These are phyloP conservation scores for Amiota communis DNA, from an alignment of 2,888 invertebrate genomes.

Conservation along the genomic window DNA sequence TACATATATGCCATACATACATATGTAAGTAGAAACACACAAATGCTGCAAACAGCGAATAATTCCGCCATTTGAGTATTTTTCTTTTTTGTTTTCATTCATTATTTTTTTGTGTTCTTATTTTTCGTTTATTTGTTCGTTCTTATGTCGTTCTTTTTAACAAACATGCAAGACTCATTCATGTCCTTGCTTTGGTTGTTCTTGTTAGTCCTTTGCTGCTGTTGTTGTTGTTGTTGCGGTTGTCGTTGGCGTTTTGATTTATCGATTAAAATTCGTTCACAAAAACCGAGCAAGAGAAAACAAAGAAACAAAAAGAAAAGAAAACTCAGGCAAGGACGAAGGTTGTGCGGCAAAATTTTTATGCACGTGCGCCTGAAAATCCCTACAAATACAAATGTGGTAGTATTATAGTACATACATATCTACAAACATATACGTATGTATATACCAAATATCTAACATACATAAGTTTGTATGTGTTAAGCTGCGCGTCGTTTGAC, in stretches of 20 bases:
- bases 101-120: constrained; percentile 31
- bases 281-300: constrained; percentile 6
- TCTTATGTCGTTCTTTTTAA: constrained; percentile 44
- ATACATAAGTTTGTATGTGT: not conserved
- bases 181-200: constrained; percentile 50
- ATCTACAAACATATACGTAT: not conserved
- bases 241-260: constrained; percentile 62
- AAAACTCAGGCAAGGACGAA: constrained; percentile 10
- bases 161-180: constrained; percentile 58
- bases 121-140: constrained; percentile 30
- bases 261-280: constrained; percentile 60
- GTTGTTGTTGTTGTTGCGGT: constrained; percentile 39
- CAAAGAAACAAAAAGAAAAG: not conserved
- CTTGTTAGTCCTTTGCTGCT: constrained; percentile 41
- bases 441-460: no score
- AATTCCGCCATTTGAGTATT: constrained; percentile 28
- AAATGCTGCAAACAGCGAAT: constrained; percentile 23
- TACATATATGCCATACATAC: constrained; percentile 16
- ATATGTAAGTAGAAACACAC: constrained; percentile 29
- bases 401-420: not conserved
- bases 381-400: not conserved
- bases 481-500: no score
- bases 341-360: constrained; percentile 31
- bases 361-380: constrained; percentile 24
- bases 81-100: constrained; percentile 28